Evolutionary conservation across 1,140 invertebrate genomes (phyloP), one percentile per base, ranked within the genome.

Genomic region (Nebria ingens): DNA sequence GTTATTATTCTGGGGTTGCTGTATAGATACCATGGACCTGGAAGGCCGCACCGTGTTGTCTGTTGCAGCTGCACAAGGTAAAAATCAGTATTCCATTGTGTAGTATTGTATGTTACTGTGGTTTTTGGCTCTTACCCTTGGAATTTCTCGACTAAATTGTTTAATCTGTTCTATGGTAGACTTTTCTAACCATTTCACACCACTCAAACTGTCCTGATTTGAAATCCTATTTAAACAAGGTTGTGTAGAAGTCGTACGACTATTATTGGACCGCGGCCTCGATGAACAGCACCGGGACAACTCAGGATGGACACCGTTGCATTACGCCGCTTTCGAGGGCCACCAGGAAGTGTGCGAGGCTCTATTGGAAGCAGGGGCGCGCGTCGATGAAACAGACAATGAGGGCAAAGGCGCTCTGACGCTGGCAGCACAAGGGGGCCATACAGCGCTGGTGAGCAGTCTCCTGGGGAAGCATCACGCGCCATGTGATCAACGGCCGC

Each of bases 241-340:
- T 21, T 82, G 81, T 65, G 79, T 82, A 29, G 87, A 91, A 59
- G 91, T 94, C 11, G 93, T 97, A 0, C 79, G 87, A 38, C 87
- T 91, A 63, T 76, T 97, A 15, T 75, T 97, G 2, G 91, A 95
- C 64, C 79, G 92, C 60, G 87, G 93, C 1, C 71, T 97, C 29
- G 94, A 94, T 66, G 91, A 94, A 65, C 88, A 91, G 57, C 91
- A 94, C 65, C 74, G 90, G 22, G 91, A 92, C 62, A 92, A 93
- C 75, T 87, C 89, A 0, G 93, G 93, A 0, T 95, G 91, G 92
- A 94, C 92, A 2, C 92, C 93, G 1, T 68, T 97, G 22, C 93
- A 97, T 68, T 94, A 90, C 62, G 86, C 92, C 6, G 90, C 93
- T 19, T 94, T 94, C 65, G 93, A 97, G 74, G 77, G 81, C 22